Percentiles rank a stretch among this genome's conserved stretches.
Conservation (phyloP, 2,888 invertebrate genomes). For the Neoitamus cyanurus region DNA sequence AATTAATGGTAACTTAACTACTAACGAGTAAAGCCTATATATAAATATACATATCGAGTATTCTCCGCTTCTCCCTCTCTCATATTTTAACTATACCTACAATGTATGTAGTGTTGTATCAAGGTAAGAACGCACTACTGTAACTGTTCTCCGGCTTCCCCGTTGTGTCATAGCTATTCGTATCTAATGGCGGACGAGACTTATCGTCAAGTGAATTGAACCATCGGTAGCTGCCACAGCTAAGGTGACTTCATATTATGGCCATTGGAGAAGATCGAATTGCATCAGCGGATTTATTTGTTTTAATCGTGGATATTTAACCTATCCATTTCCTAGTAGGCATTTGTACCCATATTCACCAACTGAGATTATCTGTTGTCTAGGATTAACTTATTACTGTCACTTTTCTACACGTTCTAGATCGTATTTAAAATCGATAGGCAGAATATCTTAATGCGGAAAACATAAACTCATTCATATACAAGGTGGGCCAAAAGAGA, state of each 20-base stretch:
- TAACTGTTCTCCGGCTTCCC: constrained; percentile 1
- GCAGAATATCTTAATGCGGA: no score
- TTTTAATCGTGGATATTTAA: not conserved
- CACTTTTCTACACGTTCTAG: no score
- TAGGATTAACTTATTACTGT: no score
- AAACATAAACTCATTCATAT: no score
- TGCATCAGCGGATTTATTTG: constrained; percentile 15
- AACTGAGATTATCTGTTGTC: no score
- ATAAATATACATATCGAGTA: not conserved
- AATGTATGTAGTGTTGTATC: not conserved
- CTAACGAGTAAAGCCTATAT: not conserved
- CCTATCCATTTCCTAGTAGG: not conserved
- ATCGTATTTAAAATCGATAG: no score
- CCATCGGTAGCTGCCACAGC: constrained; percentile 14
- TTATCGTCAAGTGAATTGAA: not conserved
- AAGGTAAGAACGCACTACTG: not conserved
- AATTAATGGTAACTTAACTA: not conserved
- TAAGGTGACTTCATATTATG: not conserved
- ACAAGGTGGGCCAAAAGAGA: no score
- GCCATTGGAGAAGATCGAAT: not conserved
- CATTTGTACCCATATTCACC: no score
- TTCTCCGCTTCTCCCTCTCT: no score
- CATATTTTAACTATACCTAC: no score
- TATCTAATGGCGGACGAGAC: not conserved
- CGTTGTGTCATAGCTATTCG: constrained; percentile 13